These are phyloP conservation scores for Dicycla oo DNA, from an alignment of 2,888 invertebrate genomes.

Conservation along the genomic window DNA sequence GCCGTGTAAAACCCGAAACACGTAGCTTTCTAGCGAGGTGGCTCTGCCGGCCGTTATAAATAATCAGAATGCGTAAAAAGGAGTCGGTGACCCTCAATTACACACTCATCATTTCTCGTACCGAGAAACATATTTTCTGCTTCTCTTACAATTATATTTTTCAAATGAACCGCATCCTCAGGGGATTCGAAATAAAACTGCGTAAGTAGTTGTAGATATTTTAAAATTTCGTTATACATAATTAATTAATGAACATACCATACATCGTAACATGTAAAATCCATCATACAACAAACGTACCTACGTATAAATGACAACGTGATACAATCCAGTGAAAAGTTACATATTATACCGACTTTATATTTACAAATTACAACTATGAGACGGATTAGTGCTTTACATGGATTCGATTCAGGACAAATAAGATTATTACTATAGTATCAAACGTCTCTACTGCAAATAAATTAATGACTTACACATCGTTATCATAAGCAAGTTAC, in stretches of 20 bases:
- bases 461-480: conserved; percentile 74
- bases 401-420: conserved; percentile 57
- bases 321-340: conserved; percentile 64
- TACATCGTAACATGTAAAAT: conserved; percentile 83
- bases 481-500: conserved; percentile 57
- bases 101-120: conserved; percentile 72
- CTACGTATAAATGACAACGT: conserved; percentile 64
- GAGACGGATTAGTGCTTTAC: conserved; percentile 70
- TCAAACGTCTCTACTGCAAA: conserved; percentile 66
- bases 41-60: conserved; percentile 85
- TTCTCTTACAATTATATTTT: conserved; percentile 43
- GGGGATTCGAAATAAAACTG: conserved; percentile 62
- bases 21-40: conserved; percentile 85
- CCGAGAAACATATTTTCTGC: conserved; percentile 63
- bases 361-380: conserved; percentile 70
- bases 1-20: conserved; percentile 86
- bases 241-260: conserved; percentile 79
- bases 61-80: conserved; percentile 85
- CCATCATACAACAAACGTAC: conserved; percentile 79
- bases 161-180: conserved; percentile 25
- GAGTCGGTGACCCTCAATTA: conserved; percentile 84
- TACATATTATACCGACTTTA: conserved; percentile 55
- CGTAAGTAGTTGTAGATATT: conserved; percentile 65
- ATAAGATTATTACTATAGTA: conserved; percentile 56
- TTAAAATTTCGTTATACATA: conserved; percentile 79